Evolutionary conservation across 2,888 invertebrate genomes (phyloP).

Genomic region (Dyspetes luteomarginatus): DNA sequence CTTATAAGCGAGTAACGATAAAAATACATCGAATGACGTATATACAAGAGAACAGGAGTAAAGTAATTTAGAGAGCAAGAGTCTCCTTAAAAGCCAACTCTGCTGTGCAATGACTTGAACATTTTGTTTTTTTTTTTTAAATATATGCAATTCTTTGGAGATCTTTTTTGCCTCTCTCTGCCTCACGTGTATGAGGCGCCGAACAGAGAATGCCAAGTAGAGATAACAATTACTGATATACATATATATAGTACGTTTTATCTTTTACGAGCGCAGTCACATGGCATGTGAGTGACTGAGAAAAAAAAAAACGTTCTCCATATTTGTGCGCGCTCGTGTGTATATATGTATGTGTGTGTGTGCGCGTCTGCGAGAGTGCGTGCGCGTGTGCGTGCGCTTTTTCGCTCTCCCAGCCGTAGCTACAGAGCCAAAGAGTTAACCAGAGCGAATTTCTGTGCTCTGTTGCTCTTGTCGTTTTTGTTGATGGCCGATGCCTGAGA

Average conservation of each 20-base stretch:
- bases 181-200: not conserved
- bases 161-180: not conserved
- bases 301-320: conserved; percentile 37
- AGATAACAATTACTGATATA: conserved; percentile 63
- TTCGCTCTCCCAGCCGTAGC: conserved; percentile 44
- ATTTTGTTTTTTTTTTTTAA: not conserved
- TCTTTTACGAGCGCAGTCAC: conserved; percentile 64
- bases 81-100: not conserved
- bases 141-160: not conserved
- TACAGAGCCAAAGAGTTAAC: not conserved
- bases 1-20: too few species aligned
- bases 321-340: conserved; percentile 16
- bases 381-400: conserved; percentile 17
- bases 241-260: not conserved
- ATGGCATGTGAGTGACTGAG: conserved; percentile 53
- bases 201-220: conserved; percentile 27
- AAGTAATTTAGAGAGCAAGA: not conserved
- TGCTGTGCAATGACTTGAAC: not conserved
- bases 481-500: conserved; percentile 37
- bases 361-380: not conserved
- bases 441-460: conserved; percentile 35
- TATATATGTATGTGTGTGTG: not conserved
- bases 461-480: conserved; percentile 27
- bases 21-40: too few species aligned
- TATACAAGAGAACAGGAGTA: not conserved